phyloP scores from a whole-genome alignment of 1,140 invertebrate species.

The Schlechtendalia chinensis region DNA sequence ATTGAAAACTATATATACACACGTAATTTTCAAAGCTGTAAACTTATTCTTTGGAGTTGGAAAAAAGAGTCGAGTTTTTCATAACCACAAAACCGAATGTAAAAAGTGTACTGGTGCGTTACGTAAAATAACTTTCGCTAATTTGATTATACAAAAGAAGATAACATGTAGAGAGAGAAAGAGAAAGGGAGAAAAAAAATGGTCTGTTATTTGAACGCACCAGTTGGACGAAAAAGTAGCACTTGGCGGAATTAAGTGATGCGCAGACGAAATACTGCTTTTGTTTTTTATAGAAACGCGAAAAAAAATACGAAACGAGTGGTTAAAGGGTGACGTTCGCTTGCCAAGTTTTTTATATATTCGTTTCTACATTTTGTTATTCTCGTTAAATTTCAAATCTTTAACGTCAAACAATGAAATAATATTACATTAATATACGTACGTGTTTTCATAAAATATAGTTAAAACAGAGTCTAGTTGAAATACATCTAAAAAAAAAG shows the following conservation, averaged over 20 bases:
- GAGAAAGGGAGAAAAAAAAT: background rate
- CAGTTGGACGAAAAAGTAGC: background rate
- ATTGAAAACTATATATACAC: slow-evolving; percentile 30
- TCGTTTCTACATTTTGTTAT: too few species aligned
- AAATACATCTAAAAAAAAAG: too few species aligned
- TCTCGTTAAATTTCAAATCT: too few species aligned
- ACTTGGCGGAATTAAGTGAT: slow-evolving; percentile 17
- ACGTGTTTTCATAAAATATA: too few species aligned
- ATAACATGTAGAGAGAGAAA: background rate
- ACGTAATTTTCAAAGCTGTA: slow-evolving; percentile 30
- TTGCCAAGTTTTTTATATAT: slow-evolving; percentile 6
- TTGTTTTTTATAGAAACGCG: background rate
- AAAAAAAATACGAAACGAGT: background rate
- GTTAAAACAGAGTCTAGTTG: too few species aligned
- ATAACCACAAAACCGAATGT: slow-evolving; percentile 26
- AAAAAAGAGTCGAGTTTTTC: slow-evolving; percentile 31
- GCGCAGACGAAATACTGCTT: slow-evolving; percentile 10
- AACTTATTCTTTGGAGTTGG: slow-evolving; percentile 3
- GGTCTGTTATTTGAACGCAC: slow-evolving; percentile 25
- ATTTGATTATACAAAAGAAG: slow-evolving; percentile 34
- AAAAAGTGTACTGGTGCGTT: slow-evolving; percentile 37
- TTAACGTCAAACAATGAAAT: too few species aligned
- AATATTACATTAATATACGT: too few species aligned
- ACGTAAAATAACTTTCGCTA: slow-evolving; percentile 38
- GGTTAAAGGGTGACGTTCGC: background rate